Evolutionary conservation across 2,113 vertebrate genomes (phyloP).

Genomic region (Papio anubis): DNA sequence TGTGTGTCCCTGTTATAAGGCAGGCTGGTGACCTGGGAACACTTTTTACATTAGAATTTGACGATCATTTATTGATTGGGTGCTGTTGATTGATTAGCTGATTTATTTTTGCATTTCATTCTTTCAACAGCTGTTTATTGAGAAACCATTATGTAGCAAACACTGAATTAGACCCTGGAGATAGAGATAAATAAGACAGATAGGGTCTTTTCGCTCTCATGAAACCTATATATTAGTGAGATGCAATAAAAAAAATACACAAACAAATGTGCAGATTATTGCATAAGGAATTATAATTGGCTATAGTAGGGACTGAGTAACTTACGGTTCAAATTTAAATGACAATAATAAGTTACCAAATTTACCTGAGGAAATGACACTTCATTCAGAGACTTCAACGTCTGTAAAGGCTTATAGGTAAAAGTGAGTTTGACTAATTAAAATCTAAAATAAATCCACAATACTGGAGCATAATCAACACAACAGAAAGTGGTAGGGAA

Average conservation of each 20-base stretch:
- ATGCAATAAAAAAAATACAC: rapidly evolving
- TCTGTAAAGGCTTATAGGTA: background rate
- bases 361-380: background rate
- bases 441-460: background rate
- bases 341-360: background rate
- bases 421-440: background rate
- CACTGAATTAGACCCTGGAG: background rate
- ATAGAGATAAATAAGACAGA: background rate
- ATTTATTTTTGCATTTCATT: background rate
- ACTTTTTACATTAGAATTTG: background rate
- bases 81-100: background rate
- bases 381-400: background rate
- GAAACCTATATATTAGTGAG: background rate
- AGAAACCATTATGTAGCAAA: background rate
- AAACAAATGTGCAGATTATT: background rate
- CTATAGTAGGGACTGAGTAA: background rate
- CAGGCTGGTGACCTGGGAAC: background rate
- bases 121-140: background rate
- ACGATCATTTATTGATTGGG: background rate
- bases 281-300: background rate
- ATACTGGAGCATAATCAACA: background rate
- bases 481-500: background rate
- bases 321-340: background rate
- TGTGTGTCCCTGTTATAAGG: background rate
- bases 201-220: background rate